phyloP scores from a whole-genome alignment of 1,140 invertebrate genomes.

The Atta texana region DNA sequence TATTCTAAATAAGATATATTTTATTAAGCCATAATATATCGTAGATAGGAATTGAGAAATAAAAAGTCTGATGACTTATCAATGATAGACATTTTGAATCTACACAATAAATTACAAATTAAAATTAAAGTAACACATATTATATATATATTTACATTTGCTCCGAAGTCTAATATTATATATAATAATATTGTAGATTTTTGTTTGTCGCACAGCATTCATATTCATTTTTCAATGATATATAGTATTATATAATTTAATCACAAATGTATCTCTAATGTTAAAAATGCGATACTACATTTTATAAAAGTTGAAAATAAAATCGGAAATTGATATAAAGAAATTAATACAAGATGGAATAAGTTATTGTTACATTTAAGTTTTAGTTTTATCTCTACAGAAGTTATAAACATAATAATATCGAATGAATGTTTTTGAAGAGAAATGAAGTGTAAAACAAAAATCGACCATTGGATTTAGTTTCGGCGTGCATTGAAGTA shows the following conservation, averaged over 20 bases:
- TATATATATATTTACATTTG: not conserved
- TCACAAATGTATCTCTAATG: not conserved
- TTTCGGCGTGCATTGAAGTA: not conserved
- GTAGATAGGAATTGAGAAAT: not conserved
- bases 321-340: not conserved
- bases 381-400: not conserved
- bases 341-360: not conserved
- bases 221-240: not conserved
- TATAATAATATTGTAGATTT: not conserved
- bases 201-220: not conserved
- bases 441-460: not conserved
- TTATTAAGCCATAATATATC: not conserved
- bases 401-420: not conserved
- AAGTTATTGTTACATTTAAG: not conserved
- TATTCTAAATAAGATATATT: not conserved
- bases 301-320: not conserved
- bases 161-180: no score
- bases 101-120: not conserved
- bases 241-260: not conserved
- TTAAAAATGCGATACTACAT: not conserved
- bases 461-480: not conserved
- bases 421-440: not conserved
- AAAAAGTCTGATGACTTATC: not conserved
- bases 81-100: not conserved
- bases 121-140: not conserved